Conservation (phyloP, 2,888 invertebrate species). For the Noctua janthe region DNA sequence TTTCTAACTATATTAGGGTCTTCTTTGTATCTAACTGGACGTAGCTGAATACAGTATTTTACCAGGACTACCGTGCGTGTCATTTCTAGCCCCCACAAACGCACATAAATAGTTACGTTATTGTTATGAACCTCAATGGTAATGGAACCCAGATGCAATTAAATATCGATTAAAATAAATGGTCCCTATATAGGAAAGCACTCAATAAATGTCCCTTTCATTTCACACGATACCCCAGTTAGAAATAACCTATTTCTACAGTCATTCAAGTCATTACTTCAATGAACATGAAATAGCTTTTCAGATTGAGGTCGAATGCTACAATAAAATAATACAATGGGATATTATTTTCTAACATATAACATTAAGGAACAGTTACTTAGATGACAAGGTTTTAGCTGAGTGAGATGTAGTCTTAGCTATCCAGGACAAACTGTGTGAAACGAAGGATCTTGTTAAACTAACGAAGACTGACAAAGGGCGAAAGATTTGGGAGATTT, state of each 20-base stretch:
- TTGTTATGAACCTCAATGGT: not conserved
- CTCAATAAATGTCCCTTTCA: conserved; percentile 9
- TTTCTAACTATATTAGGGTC: not conserved
- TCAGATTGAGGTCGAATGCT: conserved; percentile 29
- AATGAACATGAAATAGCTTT: conserved; percentile 56
- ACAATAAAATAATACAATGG: conserved; percentile 44
- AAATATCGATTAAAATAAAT: conserved; percentile 2
- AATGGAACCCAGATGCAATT: not conserved
- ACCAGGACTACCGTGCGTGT: not conserved
- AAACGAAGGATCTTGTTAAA: not conserved
- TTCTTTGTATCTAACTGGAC: not conserved
- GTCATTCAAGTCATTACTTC: conserved; percentile 29
- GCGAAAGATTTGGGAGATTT: not conserved
- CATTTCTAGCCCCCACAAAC: not conserved
- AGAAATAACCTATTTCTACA: conserved; percentile 27
- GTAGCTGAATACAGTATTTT: not conserved
- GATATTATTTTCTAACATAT: conserved; percentile 21
- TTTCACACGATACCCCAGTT: not conserved
- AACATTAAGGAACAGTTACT: not conserved
- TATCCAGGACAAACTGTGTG: not conserved
- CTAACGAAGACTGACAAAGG: conserved; percentile 7
- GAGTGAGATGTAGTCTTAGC: not conserved
- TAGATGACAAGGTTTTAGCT: conserved; percentile 1
- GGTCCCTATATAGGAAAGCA: not conserved
- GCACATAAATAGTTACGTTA: not conserved